Conservation (phyloP, 2,888 invertebrate genomes). For the Apamea crenata region DNA sequence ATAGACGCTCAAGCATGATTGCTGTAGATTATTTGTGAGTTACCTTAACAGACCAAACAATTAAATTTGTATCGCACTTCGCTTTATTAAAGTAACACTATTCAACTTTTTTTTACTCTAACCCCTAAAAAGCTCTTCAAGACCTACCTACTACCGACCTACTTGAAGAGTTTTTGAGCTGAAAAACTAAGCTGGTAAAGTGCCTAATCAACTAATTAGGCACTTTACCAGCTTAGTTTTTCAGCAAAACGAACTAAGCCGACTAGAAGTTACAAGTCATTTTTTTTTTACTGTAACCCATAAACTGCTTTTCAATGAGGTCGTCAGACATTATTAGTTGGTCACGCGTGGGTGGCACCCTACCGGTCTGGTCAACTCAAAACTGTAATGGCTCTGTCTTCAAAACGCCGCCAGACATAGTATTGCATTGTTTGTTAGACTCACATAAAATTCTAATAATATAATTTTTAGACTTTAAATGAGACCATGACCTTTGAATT, state of each 20-base stretch:
- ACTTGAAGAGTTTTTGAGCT: too few species aligned
- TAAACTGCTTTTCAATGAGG: not conserved
- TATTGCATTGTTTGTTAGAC: too few species aligned
- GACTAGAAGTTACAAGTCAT: slow-evolving; percentile 13
- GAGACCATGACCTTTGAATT: too few species aligned
- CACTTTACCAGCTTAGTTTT: slow-evolving; percentile 32
- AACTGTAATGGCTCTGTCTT: too few species aligned
- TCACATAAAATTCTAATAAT: too few species aligned
- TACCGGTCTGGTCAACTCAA: too few species aligned
- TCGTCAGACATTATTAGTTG: not conserved
- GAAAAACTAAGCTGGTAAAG: too few species aligned
- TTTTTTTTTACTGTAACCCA: not conserved
- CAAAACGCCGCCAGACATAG: too few species aligned
- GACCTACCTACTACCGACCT: too few species aligned
- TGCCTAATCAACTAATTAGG: too few species aligned
- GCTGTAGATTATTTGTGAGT: not conserved
- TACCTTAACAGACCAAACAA: not conserved
- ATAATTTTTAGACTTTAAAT: too few species aligned
- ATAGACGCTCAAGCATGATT: not conserved
- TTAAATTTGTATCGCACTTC: not conserved
- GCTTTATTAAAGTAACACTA: not conserved
- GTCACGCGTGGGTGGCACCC: too few species aligned
- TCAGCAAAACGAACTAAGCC: slow-evolving; percentile 21
- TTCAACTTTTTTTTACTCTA: not conserved
- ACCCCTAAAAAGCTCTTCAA: slow-evolving; percentile 19